Conservation (phyloP, 2,113 vertebrate genomes). For the Tichodroma muraria region DNA sequence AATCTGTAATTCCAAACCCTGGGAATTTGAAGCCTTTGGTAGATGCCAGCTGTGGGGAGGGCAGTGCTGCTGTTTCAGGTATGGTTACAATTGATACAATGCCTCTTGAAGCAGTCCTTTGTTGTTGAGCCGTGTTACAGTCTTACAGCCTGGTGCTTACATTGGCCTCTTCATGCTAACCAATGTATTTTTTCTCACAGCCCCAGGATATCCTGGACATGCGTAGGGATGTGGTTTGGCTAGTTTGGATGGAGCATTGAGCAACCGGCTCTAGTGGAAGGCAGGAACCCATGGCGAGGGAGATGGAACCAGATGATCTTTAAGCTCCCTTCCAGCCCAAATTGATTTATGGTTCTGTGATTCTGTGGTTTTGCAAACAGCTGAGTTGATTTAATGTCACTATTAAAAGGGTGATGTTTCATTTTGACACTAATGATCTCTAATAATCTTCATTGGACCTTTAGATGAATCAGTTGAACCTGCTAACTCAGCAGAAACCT, state of each 20-base stretch:
- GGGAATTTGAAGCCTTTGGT: background rate
- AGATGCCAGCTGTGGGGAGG: accelerated
- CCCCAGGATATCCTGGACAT: background rate
- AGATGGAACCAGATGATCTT: background rate
- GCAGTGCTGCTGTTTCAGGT: background rate
- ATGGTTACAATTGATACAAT: background rate
- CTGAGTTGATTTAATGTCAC: background rate
- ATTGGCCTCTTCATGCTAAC: background rate
- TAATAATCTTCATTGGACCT: background rate
- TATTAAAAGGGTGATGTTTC: background rate
- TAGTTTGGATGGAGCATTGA: background rate
- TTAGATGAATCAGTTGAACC: background rate
- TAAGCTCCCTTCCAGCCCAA: background rate
- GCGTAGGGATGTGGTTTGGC: background rate
- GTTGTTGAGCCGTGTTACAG: background rate
- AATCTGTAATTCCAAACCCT: accelerated
- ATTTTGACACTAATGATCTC: background rate
- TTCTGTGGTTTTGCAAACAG: background rate
- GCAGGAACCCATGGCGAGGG: accelerated
- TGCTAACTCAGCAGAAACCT: background rate
- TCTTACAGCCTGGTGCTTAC: background rate
- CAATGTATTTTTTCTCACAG: background rate
- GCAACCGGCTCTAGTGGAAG: background rate
- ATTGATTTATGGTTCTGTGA: background rate
- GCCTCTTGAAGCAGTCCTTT: background rate